Base-by-base conservation (phyloP, 2,797 vertebrate genomes). In the Bovichtus diacanthus region DNA sequence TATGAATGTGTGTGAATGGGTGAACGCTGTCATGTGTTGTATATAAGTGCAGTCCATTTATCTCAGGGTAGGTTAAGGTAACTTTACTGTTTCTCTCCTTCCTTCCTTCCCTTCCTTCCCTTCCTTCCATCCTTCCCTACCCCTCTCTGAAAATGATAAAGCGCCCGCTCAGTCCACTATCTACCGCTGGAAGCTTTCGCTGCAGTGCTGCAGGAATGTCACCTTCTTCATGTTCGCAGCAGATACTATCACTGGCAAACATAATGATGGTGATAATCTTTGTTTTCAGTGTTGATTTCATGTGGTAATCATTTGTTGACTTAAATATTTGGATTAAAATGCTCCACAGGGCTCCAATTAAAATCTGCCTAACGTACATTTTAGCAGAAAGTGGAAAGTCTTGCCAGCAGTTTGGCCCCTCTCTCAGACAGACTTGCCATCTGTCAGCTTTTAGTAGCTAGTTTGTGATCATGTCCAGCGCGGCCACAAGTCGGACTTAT, bases 401-500 rank as follows among this genome's bases (percentile, higher is more conserved):
- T 54, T 12, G n/a, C 39, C 70, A 75, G 76, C 50, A 62, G 46
- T 70, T 74, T 70, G 61, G 51, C 25, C 36, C 23, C 27, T 69
- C 25, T 51, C 46, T 41, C n/a, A 56, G 23, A 76, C 53, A n/a
- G 18, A 54, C 59, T 2, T 0, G 23, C 62, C 74, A 85, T 76
- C 64, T 79, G 79, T 76, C 72, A 62, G 50, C n/a, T n/a, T n/a
- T n/a, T n/a, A n/a, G n/a, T n/a, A n/a, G n/a, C 59, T 34, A 23
- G 25, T 70, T 70, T 62, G 29, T 70, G 50, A 74, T 79, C 44
- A 3, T 49, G 60, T 50, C 54, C 54, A 50, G 43, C 4, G 43
- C 72, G 78, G 49, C 69, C 76, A 80, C 76, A 77, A 76, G 76
- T 70, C 65, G 74, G 55, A 36, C 39, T 64, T 43, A 34, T n/a